These are phyloP conservation scores for Etheostoma nigrum DNA, from an alignment of 2,797 vertebrate species.

Conservation along the genomic window DNA sequence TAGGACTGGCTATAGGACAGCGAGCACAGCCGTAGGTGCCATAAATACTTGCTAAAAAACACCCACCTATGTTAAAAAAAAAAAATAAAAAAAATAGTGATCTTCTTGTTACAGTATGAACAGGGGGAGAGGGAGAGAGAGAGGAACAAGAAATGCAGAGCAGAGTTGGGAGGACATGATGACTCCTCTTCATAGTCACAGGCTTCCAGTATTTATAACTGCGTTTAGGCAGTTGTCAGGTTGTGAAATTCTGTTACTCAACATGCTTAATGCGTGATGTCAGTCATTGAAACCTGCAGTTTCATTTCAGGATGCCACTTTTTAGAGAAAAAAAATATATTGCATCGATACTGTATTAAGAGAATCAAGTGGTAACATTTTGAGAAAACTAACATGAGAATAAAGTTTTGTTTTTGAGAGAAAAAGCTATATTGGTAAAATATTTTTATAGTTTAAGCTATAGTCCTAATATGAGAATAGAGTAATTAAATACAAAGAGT, in stretches of 20 bases:
- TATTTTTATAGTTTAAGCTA: too few relatives aligned
- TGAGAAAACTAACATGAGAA: too few relatives aligned
- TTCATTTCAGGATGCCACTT: not conserved
- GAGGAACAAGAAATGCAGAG: slow-evolving; percentile 18
- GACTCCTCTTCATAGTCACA: slow-evolving; percentile 8
- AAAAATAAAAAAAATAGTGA: slow-evolving; percentile 63
- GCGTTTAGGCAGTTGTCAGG: not conserved
- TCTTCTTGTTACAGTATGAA: slow-evolving; percentile 40
- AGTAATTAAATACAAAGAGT: too few relatives aligned
- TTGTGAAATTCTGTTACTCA: too few relatives aligned
- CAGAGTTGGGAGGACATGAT: slow-evolving; percentile 24
- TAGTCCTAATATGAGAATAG: too few relatives aligned
- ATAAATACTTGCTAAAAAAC: slow-evolving; percentile 32
- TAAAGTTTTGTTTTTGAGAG: too few relatives aligned
- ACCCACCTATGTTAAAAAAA: slow-evolving; percentile 66
- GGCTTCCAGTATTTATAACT: not conserved
- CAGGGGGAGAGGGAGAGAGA: slow-evolving; percentile 20
- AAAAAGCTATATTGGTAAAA: too few relatives aligned
- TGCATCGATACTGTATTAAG: too few relatives aligned
- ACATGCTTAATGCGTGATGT: not conserved
- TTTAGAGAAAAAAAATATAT: not conserved
- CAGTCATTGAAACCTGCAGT: not conserved
- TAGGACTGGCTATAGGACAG: slow-evolving; percentile 11
- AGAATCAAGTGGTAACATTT: too few relatives aligned
- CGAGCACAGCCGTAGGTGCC: slow-evolving; percentile 39